phyloP scores from a whole-genome alignment of 2,888 invertebrate genomes.

The Hydrotaea cyrtoneurina region DNA sequence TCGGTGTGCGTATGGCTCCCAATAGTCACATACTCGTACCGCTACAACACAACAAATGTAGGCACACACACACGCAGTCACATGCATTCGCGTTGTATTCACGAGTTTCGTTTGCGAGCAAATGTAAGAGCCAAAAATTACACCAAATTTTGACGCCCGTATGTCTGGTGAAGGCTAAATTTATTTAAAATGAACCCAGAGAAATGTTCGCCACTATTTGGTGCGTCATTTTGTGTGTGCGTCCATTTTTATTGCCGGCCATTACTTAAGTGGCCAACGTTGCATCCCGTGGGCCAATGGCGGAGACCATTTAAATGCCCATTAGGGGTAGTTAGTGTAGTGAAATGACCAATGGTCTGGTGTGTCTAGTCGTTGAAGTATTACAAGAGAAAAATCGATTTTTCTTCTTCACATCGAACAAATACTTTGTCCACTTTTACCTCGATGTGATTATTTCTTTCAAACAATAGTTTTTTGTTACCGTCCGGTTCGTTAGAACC shows the following conservation, averaged over 20 bases:
- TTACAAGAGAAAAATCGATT: too few species aligned
- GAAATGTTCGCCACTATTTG: slow-evolving; percentile 26
- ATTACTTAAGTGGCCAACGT: slow-evolving; percentile 16
- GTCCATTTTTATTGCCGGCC: not conserved
- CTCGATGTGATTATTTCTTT: too few species aligned
- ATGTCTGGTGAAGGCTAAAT: slow-evolving; percentile 67
- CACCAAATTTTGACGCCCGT: slow-evolving; percentile 66
- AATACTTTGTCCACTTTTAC: too few species aligned
- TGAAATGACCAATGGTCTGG: too few species aligned
- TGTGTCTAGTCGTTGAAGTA: too few species aligned
- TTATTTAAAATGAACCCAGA: slow-evolving; percentile 55
- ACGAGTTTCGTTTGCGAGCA: not conserved
- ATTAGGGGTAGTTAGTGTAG: too few species aligned
- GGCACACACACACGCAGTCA: too few species aligned
- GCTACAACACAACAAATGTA: too few species aligned
- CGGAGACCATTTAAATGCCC: not conserved
- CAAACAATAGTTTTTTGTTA: too few species aligned
- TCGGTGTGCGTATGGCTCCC: too few species aligned
- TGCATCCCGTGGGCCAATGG: not conserved
- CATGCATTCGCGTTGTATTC: not conserved
- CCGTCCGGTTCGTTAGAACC: too few species aligned
- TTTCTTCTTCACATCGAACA: too few species aligned
- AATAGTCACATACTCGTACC: not conserved
- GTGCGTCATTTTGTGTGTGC: not conserved
- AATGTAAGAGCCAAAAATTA: slow-evolving; percentile 59